A percentile compares a stretch with the other conserved stretches of the same genome.
These are phyloP conservation scores for Muschampia plurimacula DNA, from an alignment of 2,888 invertebrate species.

Conservation along the genomic window DNA sequence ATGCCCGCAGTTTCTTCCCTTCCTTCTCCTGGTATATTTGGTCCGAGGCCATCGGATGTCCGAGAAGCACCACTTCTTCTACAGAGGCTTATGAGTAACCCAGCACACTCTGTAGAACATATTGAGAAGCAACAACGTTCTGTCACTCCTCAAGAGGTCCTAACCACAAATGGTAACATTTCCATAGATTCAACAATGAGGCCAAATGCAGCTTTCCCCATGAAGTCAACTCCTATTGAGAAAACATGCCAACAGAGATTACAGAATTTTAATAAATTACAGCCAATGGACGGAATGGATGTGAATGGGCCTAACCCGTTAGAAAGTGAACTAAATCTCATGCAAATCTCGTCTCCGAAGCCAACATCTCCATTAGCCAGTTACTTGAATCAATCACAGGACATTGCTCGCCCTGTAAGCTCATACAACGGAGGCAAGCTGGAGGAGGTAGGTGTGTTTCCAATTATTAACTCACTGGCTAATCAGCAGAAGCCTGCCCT, in stretches of 20 bases:
- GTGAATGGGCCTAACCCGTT: slow-evolving; percentile 73
- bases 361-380: slow-evolving; percentile 85
- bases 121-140: slow-evolving; percentile 95
- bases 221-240: slow-evolving; percentile 78
- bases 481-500: slow-evolving; percentile 89
- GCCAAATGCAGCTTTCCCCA: slow-evolving; percentile 68
- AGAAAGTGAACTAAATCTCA: slow-evolving; percentile 83
- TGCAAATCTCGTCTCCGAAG: slow-evolving; percentile 84
- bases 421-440: slow-evolving; percentile 68
- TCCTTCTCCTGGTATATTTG: slow-evolving; percentile 79
- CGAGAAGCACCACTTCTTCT: slow-evolving; percentile 88
- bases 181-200: slow-evolving; percentile 64
- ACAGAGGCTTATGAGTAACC: slow-evolving; percentile 93
- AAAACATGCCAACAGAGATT: slow-evolving; percentile 72
- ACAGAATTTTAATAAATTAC: slow-evolving; percentile 66
- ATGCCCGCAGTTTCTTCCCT: slow-evolving; percentile 83
- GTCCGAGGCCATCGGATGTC: slow-evolving; percentile 77
- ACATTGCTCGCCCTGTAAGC: slow-evolving; percentile 67
- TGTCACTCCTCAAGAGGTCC: slow-evolving; percentile 88
- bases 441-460: slow-evolving; percentile 66
- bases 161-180: slow-evolving; percentile 69
- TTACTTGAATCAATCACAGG: slow-evolving; percentile 81
- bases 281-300: slow-evolving; percentile 62
- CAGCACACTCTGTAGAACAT: slow-evolving; percentile 94
- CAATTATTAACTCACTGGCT: slow-evolving; percentile 66